Base-by-base conservation (phyloP, 2,888 invertebrate genomes). In the Eupsilia transversa region DNA sequence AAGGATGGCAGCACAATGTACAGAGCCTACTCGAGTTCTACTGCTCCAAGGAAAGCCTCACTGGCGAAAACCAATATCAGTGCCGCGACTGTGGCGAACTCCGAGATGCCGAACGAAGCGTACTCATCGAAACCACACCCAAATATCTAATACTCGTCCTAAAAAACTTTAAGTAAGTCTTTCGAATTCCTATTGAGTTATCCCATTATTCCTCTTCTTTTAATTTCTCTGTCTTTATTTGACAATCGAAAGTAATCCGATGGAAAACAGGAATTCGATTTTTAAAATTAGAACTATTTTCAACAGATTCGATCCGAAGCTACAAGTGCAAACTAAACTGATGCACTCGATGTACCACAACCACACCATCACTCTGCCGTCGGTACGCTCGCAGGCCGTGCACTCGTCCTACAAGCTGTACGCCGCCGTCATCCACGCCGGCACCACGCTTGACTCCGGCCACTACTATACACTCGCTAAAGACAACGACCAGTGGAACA, bases 391-490 rank as follows among this genome's bases (percentile, higher is more conserved):
- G 5, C 91, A 92, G 63, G 93, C 83, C 83, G 94, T 88, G 74
- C 96, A 88, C 86, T 90, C 87, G 74, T 95, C 96, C 30, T 99
- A 98, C 92, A 96, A 97, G 54, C 93, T 99, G 49, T 98, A 98
- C 91, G 98, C 98, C 0, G 98, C 98, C 0, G 98, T 99, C 0
- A 98, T 99, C 0, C 99, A 99, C 93, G 97, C 97, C 0, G 99
- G 99, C 3, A 97, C 97, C 35, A 98, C 98, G 68, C 97, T 98
- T 82, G 98, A 99, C 90, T 98, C 98, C 0, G 99, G 99, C 0
- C 99, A 99, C 91, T 99, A 99, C 92, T 98, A 98, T 92, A 98
- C 98, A 0, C 97, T 98, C 77, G 98, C 98, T 0, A 97, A 97
- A 52, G 98, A 98, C 89, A 94, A 93, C 30, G 96, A 96, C 73